Evolutionary conservation across 1,140 invertebrate species (phyloP).

Genomic region (Phocides pigmalion): DNA sequence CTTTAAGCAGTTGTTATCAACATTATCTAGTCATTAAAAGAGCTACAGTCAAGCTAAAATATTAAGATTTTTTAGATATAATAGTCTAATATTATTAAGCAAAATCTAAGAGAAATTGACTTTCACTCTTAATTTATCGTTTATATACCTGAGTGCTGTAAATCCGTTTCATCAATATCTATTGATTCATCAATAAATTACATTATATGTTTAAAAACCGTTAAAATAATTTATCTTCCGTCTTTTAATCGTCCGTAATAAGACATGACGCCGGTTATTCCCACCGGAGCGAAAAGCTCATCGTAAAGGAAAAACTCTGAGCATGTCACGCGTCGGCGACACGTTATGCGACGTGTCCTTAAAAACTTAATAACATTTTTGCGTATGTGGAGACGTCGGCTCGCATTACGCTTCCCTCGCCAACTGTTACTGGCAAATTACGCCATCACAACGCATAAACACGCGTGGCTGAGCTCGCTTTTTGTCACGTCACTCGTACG

Average conservation of each 20-base stretch:
- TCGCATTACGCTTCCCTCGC: constrained; percentile 59
- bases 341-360: constrained; percentile 51
- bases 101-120: no score
- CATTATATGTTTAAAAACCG: no score
- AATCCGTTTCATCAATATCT: no score
- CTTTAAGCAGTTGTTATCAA: no score
- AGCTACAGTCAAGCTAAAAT: no score
- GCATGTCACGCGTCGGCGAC: constrained; percentile 47
- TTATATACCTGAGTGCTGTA: no score
- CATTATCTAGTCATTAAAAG: no score
- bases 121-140: no score
- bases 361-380: constrained; percentile 79
- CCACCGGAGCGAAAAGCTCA: constrained; percentile 40
- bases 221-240: no score
- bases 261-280: constrained; percentile 31
- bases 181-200: no score
- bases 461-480: constrained; percentile 67
- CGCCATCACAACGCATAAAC: constrained; percentile 72
- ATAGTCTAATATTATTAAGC: no score
- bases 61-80: no score
- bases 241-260: not conserved
- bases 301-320: constrained; percentile 41
- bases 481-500: constrained; percentile 72
- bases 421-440: constrained; percentile 77
- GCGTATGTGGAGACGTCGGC: constrained; percentile 64